phyloP scores from a whole-genome alignment of 2,113 vertebrate genomes.

The Pteropus alecto region DNA sequence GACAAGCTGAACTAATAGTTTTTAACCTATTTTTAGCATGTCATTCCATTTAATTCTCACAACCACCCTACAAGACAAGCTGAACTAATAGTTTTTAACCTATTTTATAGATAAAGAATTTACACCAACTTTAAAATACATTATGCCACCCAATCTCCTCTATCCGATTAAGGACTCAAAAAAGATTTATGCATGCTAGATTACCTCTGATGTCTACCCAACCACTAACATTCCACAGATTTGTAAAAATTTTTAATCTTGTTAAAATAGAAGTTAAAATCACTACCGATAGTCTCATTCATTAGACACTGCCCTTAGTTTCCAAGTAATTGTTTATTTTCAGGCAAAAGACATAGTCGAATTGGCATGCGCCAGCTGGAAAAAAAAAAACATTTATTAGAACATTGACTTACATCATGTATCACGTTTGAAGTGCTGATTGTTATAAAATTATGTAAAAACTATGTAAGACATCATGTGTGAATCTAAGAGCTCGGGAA shows the following conservation, averaged over 20 bases:
- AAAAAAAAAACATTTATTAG: not conserved
- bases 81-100: not conserved
- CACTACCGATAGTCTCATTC: not conserved
- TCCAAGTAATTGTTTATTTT: conserved; percentile 50
- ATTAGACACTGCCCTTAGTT: conserved; percentile 4
- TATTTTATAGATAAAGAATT: not conserved
- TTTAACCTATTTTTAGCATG: not conserved
- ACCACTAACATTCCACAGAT: not conserved
- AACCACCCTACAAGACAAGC: not conserved
- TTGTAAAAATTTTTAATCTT: not conserved
- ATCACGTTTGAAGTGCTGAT: not conserved
- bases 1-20: not conserved
- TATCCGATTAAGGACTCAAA: not conserved
- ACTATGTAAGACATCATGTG: not conserved
- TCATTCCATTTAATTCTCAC: not conserved
- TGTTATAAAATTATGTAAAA: not conserved
- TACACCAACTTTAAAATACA: not conserved
- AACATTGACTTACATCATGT: not conserved
- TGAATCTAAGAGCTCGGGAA: not conserved
- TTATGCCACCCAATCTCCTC: not conserved
- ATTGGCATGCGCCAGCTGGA: conserved; percentile 32
- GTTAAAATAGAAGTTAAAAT: conserved; percentile 42
- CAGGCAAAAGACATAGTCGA: not conserved
- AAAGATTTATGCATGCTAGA: not conserved
- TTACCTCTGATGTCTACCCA: not conserved